Conservation (phyloP, 2,113 vertebrate species). For the Okapia johnstoni region DNA sequence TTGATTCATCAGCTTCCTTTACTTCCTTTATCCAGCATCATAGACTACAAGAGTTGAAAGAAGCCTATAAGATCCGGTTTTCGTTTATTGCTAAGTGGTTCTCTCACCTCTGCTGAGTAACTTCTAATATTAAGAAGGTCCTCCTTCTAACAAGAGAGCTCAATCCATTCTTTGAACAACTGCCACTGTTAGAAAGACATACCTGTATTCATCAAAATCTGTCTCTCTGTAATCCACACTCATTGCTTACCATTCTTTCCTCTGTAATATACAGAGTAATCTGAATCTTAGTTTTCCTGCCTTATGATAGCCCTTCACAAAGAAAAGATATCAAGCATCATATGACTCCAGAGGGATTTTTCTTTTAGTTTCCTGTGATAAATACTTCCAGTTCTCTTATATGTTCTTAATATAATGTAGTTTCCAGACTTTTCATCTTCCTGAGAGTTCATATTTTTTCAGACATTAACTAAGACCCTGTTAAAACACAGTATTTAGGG, state of each 20-base stretch:
- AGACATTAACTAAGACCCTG: background rate
- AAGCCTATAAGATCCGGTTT: background rate
- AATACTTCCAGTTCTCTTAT: background rate
- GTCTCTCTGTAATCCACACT: background rate
- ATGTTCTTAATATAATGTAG: background rate
- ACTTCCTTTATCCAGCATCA: background rate
- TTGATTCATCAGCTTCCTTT: background rate
- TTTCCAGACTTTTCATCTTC: background rate
- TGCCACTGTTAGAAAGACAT: background rate
- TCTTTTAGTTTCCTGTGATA: background rate
- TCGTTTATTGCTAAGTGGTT: background rate
- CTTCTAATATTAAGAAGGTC: background rate
- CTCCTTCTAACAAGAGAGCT: background rate
- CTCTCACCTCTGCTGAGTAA: background rate
- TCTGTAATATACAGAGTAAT: background rate
- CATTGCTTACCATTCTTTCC: background rate
- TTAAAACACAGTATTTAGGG: background rate
- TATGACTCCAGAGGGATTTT: background rate
- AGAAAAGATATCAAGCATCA: background rate
- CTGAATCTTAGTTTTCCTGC: background rate
- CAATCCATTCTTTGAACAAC: background rate
- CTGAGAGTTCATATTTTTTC: background rate
- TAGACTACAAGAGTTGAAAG: background rate
- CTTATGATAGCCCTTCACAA: background rate
- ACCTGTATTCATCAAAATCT: background rate